phyloP scores from a whole-genome alignment of 1,140 invertebrate species.

The Drosophila lini region DNA sequence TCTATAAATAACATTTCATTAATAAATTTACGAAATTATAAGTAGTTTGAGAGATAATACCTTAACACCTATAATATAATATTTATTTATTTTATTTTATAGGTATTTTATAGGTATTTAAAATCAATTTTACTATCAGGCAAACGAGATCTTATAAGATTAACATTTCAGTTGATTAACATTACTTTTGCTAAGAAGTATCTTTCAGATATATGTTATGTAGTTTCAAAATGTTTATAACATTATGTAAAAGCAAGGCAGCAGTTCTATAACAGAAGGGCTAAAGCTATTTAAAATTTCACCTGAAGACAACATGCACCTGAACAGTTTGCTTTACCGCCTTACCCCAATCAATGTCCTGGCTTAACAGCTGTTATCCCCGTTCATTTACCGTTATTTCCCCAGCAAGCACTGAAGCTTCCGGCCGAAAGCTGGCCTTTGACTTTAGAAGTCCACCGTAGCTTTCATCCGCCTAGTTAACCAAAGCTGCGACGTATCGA shows the following conservation, averaged over 20 bases:
- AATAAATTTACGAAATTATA: too few species aligned
- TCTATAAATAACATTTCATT: background rate
- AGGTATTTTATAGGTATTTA: background rate
- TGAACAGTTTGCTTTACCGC: background rate
- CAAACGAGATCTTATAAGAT: background rate
- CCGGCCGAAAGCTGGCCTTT: constrained; percentile 3
- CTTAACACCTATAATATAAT: background rate
- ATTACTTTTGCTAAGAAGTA: background rate
- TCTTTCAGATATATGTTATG: background rate
- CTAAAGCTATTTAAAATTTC: background rate
- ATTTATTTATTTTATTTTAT: background rate
- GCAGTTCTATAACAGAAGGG: background rate
- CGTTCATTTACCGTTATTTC: constrained; percentile 58
- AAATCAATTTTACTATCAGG: background rate
- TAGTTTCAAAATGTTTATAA: background rate
- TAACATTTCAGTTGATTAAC: background rate
- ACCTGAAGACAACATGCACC: too few species aligned
- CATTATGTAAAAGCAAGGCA: too few species aligned
- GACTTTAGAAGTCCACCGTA: constrained; percentile 6
- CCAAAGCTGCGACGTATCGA: constrained; percentile 35
- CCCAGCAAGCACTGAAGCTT: constrained; percentile 16
- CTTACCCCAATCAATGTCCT: background rate
- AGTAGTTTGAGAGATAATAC: too few species aligned
- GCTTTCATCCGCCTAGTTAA: constrained; percentile 17
- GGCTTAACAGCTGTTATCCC: background rate